Evolutionary conservation across 2,113 vertebrate genomes (phyloP).

Genomic region (Pontoporia blainvillei): DNA sequence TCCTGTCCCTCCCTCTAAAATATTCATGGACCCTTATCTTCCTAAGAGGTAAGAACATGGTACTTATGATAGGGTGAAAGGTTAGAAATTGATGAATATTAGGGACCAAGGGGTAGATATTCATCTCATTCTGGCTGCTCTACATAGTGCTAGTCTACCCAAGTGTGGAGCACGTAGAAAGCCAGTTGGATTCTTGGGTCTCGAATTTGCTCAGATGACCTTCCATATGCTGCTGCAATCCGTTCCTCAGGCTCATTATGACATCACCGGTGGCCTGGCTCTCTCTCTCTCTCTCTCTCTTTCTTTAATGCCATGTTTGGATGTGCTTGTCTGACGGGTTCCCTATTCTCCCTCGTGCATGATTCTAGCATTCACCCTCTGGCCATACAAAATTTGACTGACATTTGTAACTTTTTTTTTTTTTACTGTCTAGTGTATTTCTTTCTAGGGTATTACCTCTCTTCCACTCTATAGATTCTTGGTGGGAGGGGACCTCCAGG

Average conservation of each 20-base stretch:
- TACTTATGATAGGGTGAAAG: not conserved
- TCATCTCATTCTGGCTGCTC: not conserved
- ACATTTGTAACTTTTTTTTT: not conserved
- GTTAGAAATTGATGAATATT: not conserved
- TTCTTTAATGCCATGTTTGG: not conserved
- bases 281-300: not conserved
- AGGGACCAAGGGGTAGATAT: not conserved
- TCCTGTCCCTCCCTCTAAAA: not conserved
- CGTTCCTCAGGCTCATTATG: not conserved
- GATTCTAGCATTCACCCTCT: not conserved
- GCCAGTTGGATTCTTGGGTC: not conserved
- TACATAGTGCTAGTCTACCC: not conserved
- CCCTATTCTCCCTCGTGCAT: not conserved
- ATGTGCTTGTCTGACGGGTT: not conserved
- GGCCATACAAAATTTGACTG: not conserved
- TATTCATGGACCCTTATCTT: not conserved
- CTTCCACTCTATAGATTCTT: not conserved
- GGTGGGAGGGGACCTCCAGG: not conserved
- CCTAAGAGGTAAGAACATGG: not conserved
- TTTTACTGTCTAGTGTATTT: not conserved
- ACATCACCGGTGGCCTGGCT: not conserved
- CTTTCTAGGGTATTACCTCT: not conserved
- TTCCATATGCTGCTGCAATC: not conserved
- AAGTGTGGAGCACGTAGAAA: not conserved
- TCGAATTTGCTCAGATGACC: not conserved